Base-by-base conservation (phyloP, 2,113 vertebrate species). In the Cyprinodon tularosa region DNA sequence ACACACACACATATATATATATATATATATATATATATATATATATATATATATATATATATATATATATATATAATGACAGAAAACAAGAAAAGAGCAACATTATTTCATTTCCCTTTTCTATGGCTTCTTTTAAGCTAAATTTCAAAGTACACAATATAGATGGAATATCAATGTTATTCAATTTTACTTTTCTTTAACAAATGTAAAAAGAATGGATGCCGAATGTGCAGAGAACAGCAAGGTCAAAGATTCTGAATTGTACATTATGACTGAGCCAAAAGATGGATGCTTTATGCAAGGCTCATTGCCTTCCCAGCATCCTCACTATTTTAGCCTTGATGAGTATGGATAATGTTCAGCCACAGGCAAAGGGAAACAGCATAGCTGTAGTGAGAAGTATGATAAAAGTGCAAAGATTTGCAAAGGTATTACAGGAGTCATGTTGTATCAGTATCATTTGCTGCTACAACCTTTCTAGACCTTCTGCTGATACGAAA, bases 211-310 rank as follows among this genome's bases (percentile, higher is more conserved):
- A 75, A 81, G 29, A 72, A 77, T 29, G 3, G 22, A 37, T 61
- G 38, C 65, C 10, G 12, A 12, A 45, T 73, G 11, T 66, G 15
- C 1, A 47, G 0, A 12, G 15, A 71, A 38, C 39, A 71, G 59
- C 38, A 62, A 29, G 42, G 67, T 69, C 60, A 59, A 39, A 70
- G 53, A 57, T 3, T 62, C 61, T 20, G 60, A 29, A 15, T 45
- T 2, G 20, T 66, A n/a, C 57, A 71, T 82, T 62, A 66, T 57
- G n/a, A 60, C 0, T 22, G 45, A 68, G 36, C 37, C 66, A 40
- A 68, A 44, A 68, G 44, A 53, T 68, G 62, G 69, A 79, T 74
- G 72, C 62, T 84, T 82, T 62, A 66, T 77, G 48, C 13, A 10
- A 48, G 70, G 42, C 37, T 71, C 67, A 76, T 74, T 78, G 66